These are phyloP conservation scores for Phortica variegata DNA, from an alignment of 1,140 invertebrate species.

Conservation along the genomic window DNA sequence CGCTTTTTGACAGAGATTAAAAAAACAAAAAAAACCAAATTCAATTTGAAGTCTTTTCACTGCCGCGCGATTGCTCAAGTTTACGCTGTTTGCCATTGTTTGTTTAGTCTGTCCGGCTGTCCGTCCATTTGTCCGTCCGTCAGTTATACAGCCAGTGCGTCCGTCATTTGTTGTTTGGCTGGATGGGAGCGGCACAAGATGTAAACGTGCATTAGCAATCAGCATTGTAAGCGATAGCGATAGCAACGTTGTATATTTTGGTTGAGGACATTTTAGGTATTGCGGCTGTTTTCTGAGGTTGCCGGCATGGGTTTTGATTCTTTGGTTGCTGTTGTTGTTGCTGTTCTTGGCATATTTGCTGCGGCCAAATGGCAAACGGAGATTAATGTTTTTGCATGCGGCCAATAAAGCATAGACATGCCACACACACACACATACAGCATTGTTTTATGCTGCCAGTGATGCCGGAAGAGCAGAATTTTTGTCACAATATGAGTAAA, in stretches of 20 bases:
- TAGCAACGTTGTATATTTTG: slow-evolving; percentile 10
- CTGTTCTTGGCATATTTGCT: slow-evolving; percentile 21
- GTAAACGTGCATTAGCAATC: slow-evolving; percentile 7
- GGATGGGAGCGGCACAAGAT: not conserved
- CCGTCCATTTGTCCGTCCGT: too few species aligned
- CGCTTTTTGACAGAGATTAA: slow-evolving; percentile 42
- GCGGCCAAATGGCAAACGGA: slow-evolving; percentile 43
- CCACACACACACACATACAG: slow-evolving; percentile 4
- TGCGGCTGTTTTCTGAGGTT: slow-evolving; percentile 3
- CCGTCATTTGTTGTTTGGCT: slow-evolving; percentile 30
- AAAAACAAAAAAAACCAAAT: too few species aligned
- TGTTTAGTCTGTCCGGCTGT: too few species aligned
- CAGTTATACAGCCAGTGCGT: too few species aligned
- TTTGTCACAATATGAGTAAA: too few species aligned
- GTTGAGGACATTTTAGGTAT: slow-evolving; percentile 21
- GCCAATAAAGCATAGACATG: slow-evolving; percentile 25
- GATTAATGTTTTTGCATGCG: slow-evolving; percentile 41
- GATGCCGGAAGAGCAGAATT: too few species aligned
- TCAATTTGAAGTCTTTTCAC: not conserved
- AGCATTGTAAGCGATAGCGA: slow-evolving; percentile 19
- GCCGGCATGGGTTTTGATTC: too few species aligned
- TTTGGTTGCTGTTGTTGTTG: slow-evolving; percentile 12
- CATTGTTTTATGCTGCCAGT: too few species aligned
- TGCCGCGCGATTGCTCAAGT: too few species aligned
- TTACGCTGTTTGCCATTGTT: too few species aligned